A percentile compares a stretch with the other conserved stretches of the same genome.
phyloP scores from a whole-genome alignment of 2,888 invertebrate species.

The Camptogramma bilineatum region DNA sequence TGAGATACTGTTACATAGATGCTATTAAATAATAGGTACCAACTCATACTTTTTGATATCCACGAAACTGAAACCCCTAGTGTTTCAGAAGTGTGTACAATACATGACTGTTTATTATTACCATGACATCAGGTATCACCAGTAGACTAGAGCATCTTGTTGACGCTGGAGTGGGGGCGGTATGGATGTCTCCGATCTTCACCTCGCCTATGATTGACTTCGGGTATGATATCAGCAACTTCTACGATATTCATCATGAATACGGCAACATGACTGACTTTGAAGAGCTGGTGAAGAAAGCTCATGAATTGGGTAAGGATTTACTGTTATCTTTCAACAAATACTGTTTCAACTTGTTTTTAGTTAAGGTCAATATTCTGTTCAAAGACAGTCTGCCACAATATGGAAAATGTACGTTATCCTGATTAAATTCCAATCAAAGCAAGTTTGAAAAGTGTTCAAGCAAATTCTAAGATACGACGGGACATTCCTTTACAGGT shows the following conservation, averaged over 20 bases:
- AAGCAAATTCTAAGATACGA: not conserved
- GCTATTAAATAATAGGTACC: too few species aligned
- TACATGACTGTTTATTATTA: too few species aligned
- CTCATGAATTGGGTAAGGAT: slow-evolving; percentile 82
- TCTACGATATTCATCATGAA: slow-evolving; percentile 88
- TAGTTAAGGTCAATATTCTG: too few species aligned
- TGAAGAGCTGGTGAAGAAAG: slow-evolving; percentile 80
- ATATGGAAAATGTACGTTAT: too few species aligned
- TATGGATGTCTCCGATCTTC: slow-evolving; percentile 95
- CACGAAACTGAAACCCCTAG: too few species aligned
- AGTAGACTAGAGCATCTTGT: slow-evolving; percentile 86
- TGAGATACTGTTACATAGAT: too few species aligned
- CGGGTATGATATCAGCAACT: slow-evolving; percentile 95
- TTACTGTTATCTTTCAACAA: not conserved
- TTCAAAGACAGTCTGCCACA: too few species aligned
- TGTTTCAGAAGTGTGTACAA: too few species aligned
- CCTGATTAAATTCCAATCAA: too few species aligned
- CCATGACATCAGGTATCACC: slow-evolving; percentile 76
- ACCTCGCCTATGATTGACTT: slow-evolving; percentile 93
- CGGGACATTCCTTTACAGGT: slow-evolving; percentile 51
- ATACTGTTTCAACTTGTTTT: too few species aligned
- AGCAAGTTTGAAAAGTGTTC: not conserved
- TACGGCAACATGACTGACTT: slow-evolving; percentile 92
- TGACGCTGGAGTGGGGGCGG: slow-evolving; percentile 89
- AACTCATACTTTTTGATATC: too few species aligned